phyloP scores from a whole-genome alignment of 1,140 invertebrate genomes.

The Mactra quadrangularis region DNA sequence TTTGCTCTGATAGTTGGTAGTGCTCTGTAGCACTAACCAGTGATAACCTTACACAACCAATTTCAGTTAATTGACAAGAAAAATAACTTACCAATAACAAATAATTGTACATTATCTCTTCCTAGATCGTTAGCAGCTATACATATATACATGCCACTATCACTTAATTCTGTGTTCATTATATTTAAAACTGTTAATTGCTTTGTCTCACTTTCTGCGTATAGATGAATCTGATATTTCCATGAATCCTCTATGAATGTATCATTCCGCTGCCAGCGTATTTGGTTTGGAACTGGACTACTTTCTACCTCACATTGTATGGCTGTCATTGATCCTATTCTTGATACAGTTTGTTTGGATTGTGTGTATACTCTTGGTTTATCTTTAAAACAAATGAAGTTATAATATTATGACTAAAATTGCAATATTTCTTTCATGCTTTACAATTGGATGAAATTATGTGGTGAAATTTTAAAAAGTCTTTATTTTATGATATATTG shows the following conservation, averaged over 20 bases:
- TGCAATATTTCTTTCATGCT: too few relatives aligned
- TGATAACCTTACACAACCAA: too few relatives aligned
- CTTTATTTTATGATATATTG: too few relatives aligned
- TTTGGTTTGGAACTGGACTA: not conserved
- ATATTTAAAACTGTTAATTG: constrained; percentile 33
- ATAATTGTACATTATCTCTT: not conserved
- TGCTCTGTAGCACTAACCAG: too few relatives aligned
- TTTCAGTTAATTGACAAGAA: too few relatives aligned
- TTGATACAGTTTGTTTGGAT: not conserved
- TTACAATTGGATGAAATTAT: too few relatives aligned
- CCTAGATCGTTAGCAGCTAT: constrained; percentile 9
- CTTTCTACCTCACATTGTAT: constrained; percentile 43
- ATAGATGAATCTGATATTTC: constrained; percentile 5
- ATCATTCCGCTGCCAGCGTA: constrained; percentile 18
- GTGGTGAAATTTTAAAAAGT: too few relatives aligned
- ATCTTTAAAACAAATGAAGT: constrained; percentile 16
- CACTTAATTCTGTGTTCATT: not conserved
- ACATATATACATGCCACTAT: constrained; percentile 39
- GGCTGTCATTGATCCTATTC: not conserved
- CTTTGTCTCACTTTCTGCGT: constrained; percentile 20
- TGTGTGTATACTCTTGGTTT: not conserved
- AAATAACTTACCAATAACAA: constrained; percentile 8
- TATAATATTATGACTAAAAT: too few relatives aligned
- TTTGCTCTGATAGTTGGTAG: too few relatives aligned
- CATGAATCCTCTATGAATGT: not conserved